phyloP scores from a whole-genome alignment of 2,888 invertebrate genomes.

The Pyrocoelia pectoralis region DNA sequence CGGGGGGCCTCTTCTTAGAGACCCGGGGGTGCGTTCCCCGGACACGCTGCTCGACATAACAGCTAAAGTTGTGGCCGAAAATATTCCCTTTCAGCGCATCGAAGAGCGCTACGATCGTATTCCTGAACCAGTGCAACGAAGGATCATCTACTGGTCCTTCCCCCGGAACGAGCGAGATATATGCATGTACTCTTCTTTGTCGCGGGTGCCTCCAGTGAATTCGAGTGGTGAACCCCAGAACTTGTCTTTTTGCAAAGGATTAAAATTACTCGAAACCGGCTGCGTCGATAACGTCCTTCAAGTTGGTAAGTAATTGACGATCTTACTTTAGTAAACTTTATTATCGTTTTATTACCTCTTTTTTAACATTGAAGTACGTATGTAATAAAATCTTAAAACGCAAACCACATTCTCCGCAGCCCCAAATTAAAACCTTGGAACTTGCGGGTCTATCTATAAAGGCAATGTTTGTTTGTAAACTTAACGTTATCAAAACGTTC shows the following conservation, averaged over 20 bases:
- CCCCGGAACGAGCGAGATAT: conserved; percentile 88
- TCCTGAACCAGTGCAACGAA: conserved; percentile 87
- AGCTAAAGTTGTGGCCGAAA: conserved; percentile 84
- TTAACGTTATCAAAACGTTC: not conserved
- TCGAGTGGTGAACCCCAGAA: conserved; percentile 74
- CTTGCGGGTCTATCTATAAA: conserved; percentile 1
- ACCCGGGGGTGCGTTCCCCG: conserved; percentile 62
- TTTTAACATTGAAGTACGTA: too few relatives aligned
- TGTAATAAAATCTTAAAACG: conserved; percentile 5
- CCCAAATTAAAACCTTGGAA: conserved; percentile 13
- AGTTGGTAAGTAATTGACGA: conserved; percentile 76
- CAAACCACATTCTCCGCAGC: conserved; percentile 8
- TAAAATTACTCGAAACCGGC: conserved; percentile 82
- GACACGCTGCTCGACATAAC: conserved; percentile 83
- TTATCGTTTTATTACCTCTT: not conserved
- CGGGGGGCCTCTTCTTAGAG: conserved; percentile 52
- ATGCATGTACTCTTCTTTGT: conserved; percentile 87
- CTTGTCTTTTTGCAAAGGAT: conserved; percentile 86
- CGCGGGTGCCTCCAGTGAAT: conserved; percentile 63
- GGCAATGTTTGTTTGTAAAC: conserved; percentile 10
- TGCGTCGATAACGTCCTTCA: conserved; percentile 87
- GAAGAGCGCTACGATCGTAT: conserved; percentile 88
- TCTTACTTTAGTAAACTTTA: conserved; percentile 1
- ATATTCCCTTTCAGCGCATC: conserved; percentile 85
- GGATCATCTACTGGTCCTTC: conserved; percentile 90